Conservation (phyloP, 2,113 vertebrate species). For the Toxotes chatareus region DNA sequence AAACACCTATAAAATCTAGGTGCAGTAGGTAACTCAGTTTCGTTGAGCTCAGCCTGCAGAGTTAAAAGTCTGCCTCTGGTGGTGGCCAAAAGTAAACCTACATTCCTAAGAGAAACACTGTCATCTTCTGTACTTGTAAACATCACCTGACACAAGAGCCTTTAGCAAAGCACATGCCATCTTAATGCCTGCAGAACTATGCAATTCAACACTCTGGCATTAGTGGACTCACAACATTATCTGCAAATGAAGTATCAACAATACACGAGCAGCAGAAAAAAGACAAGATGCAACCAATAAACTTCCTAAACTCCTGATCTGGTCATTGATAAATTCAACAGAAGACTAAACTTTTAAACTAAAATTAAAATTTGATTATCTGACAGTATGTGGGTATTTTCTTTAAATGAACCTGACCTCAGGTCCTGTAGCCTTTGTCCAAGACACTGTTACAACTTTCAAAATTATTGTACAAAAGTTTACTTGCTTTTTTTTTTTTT, state of each 20-base stretch:
- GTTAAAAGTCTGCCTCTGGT: neutral
- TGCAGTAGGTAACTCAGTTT: neutral
- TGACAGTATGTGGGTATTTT: neutral
- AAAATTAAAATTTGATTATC: neutral
- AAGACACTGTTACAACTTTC: neutral
- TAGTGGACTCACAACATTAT: neutral
- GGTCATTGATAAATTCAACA: neutral
- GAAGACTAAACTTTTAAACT: neutral
- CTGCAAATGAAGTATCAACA: neutral
- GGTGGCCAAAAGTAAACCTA: neutral
- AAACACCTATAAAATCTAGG: no score
- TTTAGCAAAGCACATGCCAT: constrained; percentile 61
- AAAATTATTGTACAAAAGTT: neutral
- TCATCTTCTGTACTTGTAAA: constrained; percentile 30
- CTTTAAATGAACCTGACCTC: neutral
- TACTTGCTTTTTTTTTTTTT: neutral
- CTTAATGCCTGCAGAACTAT: constrained; percentile 5
- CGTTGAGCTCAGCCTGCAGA: neutral
- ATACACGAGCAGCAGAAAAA: neutral
- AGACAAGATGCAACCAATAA: neutral
- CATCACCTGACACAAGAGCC: constrained; percentile 34
- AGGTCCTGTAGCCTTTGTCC: neutral
- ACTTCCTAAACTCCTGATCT: neutral
- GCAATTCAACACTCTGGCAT: neutral
- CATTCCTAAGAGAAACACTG: constrained; percentile 16